A percentile compares a stretch with the other conserved stretches of the same genome.
These are phyloP conservation scores for Scolanthus callimorphus DNA, from an alignment of 92 coral and sea anemone genomes.

Conservation along the genomic window DNA sequence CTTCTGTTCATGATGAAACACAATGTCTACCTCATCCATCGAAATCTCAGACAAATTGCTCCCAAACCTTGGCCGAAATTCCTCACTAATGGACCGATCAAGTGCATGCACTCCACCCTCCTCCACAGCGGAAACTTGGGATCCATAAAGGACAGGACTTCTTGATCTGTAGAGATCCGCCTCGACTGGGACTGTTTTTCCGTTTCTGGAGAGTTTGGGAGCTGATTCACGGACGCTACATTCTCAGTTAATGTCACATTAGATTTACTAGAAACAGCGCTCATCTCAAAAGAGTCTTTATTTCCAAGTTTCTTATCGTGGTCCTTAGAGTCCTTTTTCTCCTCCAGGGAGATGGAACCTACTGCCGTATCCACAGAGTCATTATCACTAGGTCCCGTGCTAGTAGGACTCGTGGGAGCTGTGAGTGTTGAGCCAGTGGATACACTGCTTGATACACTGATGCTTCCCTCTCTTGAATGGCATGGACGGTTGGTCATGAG, in stretches of 20 bases:
- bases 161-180: background rate
- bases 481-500: background rate
- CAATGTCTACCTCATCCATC: constrained; percentile 37
- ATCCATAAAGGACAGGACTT: constrained; percentile 8
- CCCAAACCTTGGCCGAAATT: constrained; percentile 20
- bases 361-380: constrained; percentile 28
- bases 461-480: constrained; percentile 29
- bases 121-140: constrained; percentile 8
- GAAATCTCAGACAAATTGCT: constrained; percentile 33
- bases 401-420: constrained; percentile 43
- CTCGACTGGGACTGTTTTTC: background rate
- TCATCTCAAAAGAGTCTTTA: background rate
- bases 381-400: constrained; percentile 13
- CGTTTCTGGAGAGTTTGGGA: background rate
- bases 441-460: constrained; percentile 49
- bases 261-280: background rate
- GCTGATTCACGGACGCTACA: background rate
- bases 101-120: constrained; percentile 9
- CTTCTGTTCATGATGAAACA: constrained; percentile 29
- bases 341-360: background rate
- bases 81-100: background rate
- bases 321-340: background rate
- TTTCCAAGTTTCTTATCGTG: background rate
- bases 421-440: constrained; percentile 62
- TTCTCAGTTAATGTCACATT: too few relatives aligned